Evolutionary conservation across 1,140 invertebrate species (phyloP).

Genomic region (Diachasmimorpha longicaudata): DNA sequence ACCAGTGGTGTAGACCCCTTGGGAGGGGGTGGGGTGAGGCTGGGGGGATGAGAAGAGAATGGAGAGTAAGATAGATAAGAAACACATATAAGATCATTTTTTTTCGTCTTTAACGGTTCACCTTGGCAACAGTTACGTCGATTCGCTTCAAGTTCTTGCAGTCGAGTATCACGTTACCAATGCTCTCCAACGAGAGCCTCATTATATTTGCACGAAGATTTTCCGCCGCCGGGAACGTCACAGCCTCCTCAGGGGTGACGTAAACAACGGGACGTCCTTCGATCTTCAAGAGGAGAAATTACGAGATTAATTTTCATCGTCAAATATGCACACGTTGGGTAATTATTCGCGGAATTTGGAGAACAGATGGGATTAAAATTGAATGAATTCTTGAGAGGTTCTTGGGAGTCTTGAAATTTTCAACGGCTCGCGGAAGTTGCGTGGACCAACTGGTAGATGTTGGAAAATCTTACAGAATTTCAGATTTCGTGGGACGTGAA

Average conservation of each 20-base stretch:
- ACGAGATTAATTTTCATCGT: background rate
- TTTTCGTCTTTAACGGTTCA: slow-evolving; percentile 37
- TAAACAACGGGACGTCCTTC: slow-evolving; percentile 48
- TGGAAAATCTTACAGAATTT: too few relatives aligned
- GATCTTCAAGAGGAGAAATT: slow-evolving; percentile 24
- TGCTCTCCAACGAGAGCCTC: slow-evolving; percentile 39
- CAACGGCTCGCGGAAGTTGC: too few relatives aligned
- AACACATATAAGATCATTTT: background rate
- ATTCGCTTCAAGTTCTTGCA: slow-evolving; percentile 62
- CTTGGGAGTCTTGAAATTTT: too few relatives aligned
- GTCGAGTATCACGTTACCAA: slow-evolving; percentile 63
- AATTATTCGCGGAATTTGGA: too few relatives aligned
- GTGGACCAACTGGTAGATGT: too few relatives aligned
- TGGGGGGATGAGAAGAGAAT: background rate
- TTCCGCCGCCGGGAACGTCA: slow-evolving; percentile 70
- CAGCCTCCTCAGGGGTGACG: slow-evolving; percentile 65
- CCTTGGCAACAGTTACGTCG: slow-evolving; percentile 68
- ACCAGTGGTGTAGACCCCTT: background rate
- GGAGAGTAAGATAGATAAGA: background rate
- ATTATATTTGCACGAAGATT: slow-evolving; percentile 64
- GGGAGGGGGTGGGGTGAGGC: background rate
- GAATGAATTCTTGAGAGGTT: too few relatives aligned
- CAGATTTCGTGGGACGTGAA: too few relatives aligned
- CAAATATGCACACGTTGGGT: background rate
- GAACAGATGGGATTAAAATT: too few relatives aligned